Percentiles rank a stretch among this genome's conserved stretches.
phyloP scores from a whole-genome alignment of 2,113 vertebrate genomes.

The Lanius collurio region DNA sequence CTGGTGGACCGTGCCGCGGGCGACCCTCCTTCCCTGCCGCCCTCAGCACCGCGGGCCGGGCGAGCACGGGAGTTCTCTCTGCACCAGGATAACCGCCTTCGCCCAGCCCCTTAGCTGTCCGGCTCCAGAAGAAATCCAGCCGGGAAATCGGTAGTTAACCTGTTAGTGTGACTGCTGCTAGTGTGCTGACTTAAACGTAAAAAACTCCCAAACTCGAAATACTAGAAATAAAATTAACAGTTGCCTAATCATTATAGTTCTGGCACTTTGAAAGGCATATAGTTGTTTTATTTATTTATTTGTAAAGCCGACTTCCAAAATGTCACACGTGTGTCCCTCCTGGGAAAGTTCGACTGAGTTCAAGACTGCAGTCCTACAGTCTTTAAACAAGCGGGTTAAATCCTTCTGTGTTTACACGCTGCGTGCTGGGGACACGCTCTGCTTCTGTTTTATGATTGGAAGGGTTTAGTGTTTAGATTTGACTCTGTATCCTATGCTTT shows the following conservation, averaged over 20 bases:
- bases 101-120: accelerated
- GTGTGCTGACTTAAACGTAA: accelerated
- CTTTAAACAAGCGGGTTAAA: background rate
- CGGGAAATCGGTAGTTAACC: background rate
- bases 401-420: background rate
- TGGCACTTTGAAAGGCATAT: background rate
- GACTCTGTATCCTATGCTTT: accelerated
- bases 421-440: background rate
- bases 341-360: background rate
- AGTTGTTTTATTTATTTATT: background rate
- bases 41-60: background rate
- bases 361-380: no score
- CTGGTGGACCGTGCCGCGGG: background rate
- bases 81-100: no score
- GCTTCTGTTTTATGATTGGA: background rate
- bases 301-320: background rate
- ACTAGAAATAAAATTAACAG: no score
- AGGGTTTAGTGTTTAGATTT: background rate
- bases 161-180: background rate
- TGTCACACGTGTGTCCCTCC: background rate
- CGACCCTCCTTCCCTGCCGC: background rate
- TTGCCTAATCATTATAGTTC: no score
- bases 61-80: background rate
- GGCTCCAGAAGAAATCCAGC: background rate
- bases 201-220: no score